Conservation (phyloP, 2,888 invertebrate species). For the Rhagium mordax region DNA sequence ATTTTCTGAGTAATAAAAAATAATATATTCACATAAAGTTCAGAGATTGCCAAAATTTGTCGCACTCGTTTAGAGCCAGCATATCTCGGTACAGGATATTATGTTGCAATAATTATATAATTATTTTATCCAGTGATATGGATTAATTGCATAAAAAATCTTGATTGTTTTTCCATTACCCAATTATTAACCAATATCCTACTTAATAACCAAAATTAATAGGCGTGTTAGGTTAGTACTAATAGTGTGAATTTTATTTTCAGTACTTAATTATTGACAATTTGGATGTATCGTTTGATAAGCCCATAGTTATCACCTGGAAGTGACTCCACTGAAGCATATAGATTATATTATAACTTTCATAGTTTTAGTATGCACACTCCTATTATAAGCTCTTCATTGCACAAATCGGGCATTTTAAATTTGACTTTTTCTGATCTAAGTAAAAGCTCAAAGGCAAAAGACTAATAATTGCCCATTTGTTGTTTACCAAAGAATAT, state of each 20-base stretch:
- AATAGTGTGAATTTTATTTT: constrained; percentile 47
- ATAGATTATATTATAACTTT: neutral
- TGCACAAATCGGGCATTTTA: neutral
- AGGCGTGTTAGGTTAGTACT: neutral
- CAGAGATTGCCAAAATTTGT: no score
- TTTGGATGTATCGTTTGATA: constrained; percentile 62
- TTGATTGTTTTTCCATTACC: no score
- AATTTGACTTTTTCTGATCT: neutral
- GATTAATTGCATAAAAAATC: no score
- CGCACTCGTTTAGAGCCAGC: no score
- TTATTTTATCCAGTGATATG: no score
- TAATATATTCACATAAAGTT: no score
- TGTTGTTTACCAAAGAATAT: constrained; percentile 17
- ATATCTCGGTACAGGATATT: no score
- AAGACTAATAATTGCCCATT: neutral
- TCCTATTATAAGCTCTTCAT: neutral
- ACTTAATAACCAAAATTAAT: no score
- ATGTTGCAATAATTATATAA: no score
- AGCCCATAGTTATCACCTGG: constrained; percentile 62
- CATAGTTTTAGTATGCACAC: neutral
- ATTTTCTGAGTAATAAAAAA: no score
- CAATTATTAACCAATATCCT: no score
- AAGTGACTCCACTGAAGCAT: constrained; percentile 53
- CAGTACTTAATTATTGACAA: constrained; percentile 65
- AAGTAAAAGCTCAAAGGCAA: no score